A percentile compares a stretch with the other conserved stretches of the same genome.
Conservation (phyloP, 2,113 vertebrate genomes). For the Craseonycteris thonglongyai region DNA sequence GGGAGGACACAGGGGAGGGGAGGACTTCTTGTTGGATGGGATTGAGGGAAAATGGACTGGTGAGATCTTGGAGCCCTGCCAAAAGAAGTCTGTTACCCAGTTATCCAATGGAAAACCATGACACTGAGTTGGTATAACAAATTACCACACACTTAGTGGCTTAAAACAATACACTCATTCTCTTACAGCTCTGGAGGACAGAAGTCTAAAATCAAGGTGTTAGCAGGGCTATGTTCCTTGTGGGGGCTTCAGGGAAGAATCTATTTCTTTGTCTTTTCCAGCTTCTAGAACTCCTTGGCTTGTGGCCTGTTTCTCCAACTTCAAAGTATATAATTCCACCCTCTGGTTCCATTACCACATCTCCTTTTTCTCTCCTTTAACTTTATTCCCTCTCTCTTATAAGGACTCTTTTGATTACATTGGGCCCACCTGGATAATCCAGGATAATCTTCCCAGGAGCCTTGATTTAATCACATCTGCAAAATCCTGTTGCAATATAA, state of each 20-base stretch:
- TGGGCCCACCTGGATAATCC: not conserved
- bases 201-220: not conserved
- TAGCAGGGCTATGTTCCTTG: not conserved
- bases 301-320: not conserved
- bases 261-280: not conserved
- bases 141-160: not conserved
- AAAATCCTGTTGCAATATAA: not conserved
- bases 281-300: not conserved
- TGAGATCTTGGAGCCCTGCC: not conserved
- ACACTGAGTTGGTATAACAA: not conserved
- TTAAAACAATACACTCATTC: not conserved
- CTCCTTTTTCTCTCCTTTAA: not conserved
- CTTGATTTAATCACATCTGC: not conserved
- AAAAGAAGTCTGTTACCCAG: not conserved
- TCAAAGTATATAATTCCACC: not conserved
- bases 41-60: not conserved
- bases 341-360: not conserved
- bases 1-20: not conserved
- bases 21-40: not conserved
- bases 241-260: not conserved
- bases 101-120: not conserved
- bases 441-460: not conserved
- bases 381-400: not conserved
- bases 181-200: not conserved
- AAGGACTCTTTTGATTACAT: not conserved